A percentile compares a stretch with the other conserved stretches of the same genome.
These are phyloP conservation scores for Leuctra nigra DNA, from an alignment of 2,888 invertebrate species.

Conservation along the genomic window DNA sequence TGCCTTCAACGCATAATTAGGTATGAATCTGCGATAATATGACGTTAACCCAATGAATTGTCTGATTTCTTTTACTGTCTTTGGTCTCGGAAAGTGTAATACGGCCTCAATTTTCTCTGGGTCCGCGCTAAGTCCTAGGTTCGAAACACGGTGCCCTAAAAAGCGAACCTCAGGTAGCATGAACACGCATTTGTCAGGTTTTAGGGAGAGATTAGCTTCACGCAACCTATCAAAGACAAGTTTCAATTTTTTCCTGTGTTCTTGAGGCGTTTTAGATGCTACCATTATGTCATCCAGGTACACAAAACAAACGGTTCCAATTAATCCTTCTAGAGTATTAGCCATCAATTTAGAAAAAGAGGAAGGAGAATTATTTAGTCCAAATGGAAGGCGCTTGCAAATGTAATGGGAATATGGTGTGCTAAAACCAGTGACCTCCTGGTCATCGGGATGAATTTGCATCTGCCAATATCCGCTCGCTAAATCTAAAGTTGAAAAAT, in stretches of 20 bases:
- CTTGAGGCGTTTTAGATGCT: background rate
- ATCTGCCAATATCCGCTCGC: background rate
- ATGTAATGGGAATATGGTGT: background rate
- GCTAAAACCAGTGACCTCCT: background rate
- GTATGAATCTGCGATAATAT: conserved; percentile 4
- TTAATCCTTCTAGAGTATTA: background rate
- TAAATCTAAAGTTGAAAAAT: conserved; percentile 4
- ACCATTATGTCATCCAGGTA: conserved; percentile 8
- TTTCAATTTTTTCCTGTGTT: background rate
- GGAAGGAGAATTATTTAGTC: background rate
- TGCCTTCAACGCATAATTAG: background rate
- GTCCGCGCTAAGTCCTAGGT: background rate
- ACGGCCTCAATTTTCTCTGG: background rate
- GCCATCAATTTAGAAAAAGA: background rate
- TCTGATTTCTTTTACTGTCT: background rate
- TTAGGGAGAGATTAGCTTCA: background rate
- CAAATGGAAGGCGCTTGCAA: background rate
- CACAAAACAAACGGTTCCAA: background rate
- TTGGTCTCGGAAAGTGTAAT: background rate
- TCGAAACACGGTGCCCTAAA: background rate
- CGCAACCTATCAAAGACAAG: background rate
- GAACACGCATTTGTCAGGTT: conserved; percentile 8
- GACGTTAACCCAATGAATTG: background rate
- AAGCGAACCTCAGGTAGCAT: background rate
- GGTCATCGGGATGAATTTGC: background rate